Base-by-base conservation (phyloP, 2,888 invertebrate genomes). In the Spilarctia lutea region DNA sequence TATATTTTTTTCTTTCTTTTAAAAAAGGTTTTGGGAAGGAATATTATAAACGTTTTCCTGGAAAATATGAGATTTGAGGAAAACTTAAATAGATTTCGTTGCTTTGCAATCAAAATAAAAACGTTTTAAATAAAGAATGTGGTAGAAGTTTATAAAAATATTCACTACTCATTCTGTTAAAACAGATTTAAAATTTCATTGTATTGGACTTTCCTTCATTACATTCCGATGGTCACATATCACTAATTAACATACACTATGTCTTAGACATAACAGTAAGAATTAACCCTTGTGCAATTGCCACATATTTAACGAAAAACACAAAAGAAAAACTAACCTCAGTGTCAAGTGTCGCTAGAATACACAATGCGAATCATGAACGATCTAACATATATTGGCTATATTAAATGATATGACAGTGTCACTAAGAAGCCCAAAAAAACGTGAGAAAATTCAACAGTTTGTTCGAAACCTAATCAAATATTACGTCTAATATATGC, bases 351-450 rank as follows among this genome's bases (percentile, higher is more conserved):
- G 79, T 81, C 79, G 76, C 75, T 83, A 87, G 85, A 88, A 89
- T 83, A 87, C 87, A 89, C 87, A 89, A 87, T 86, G 86, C 85
- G 27, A 71, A 72, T 65, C 70, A 78, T 79, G 74, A 72, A 80
- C 74, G 66, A 76, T 73, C 77, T 78, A 73, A 78, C 74, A 79
- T 60, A 72, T 70, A 74, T 71, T 84, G 80, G 78, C 79, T 78
- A 76, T 81, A 89, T 86, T 87, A 86, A 71, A 85, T 84, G 85
- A 90, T 83, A 92, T 93, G 92, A 90, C 88, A 88, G 93, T 92
- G 94, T 90, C 82, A 86, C 91, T 92, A 91, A 79, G 76, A 94
- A 93, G 92, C 91, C 83, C 79, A 85, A 84, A 81, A 82, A 83
- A 78, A 85, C 70, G 85, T 87, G 85, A 81, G 81, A 72, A 78